Conservation (phyloP, 2,888 invertebrate species). For the Sclerodermus sp. region DNA sequence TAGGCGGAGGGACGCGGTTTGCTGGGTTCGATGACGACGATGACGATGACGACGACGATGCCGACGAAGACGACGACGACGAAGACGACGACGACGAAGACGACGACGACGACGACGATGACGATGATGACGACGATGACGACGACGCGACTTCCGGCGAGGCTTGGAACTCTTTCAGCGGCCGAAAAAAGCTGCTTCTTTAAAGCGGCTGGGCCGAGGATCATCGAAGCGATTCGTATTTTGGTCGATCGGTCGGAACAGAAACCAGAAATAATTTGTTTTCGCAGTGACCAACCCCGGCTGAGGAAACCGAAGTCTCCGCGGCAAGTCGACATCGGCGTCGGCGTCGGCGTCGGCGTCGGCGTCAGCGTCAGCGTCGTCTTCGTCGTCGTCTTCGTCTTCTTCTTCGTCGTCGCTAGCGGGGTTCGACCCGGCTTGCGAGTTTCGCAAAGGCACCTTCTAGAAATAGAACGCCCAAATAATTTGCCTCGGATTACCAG, state of each 20-base stretch:
- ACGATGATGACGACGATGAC: too few relatives aligned
- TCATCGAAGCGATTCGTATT: slow-evolving; percentile 12
- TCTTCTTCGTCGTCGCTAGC: slow-evolving; percentile 18
- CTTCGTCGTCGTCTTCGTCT: slow-evolving; percentile 21
- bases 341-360: slow-evolving; percentile 9
- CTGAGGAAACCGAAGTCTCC: slow-evolving; percentile 21
- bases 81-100: too few relatives aligned
- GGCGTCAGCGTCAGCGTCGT: slow-evolving; percentile 14
- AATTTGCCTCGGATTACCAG: slow-evolving; percentile 57
- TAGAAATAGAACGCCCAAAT: slow-evolving; percentile 59
- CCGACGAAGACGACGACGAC: too few relatives aligned
- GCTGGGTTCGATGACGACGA: too few relatives aligned
- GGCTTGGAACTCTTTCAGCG: too few relatives aligned
- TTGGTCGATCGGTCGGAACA: slow-evolving; percentile 22
- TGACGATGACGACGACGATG: too few relatives aligned
- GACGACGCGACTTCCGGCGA: too few relatives aligned
- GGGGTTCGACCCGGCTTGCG: slow-evolving; percentile 45
- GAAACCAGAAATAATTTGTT: slow-evolving; percentile 43
- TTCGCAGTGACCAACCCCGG: slow-evolving; percentile 39
- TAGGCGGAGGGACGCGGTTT: too few relatives aligned
- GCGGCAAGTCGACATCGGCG: slow-evolving; percentile 2
- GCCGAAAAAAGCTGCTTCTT: too few relatives aligned
- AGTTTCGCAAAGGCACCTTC: slow-evolving; percentile 59
- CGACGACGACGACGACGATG: too few relatives aligned
- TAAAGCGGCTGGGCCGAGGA: slow-evolving; percentile 3